These are phyloP conservation scores for Haliaeetus leucogaster DNA, from an alignment of 2,113 vertebrate species.

Conservation along the genomic window DNA sequence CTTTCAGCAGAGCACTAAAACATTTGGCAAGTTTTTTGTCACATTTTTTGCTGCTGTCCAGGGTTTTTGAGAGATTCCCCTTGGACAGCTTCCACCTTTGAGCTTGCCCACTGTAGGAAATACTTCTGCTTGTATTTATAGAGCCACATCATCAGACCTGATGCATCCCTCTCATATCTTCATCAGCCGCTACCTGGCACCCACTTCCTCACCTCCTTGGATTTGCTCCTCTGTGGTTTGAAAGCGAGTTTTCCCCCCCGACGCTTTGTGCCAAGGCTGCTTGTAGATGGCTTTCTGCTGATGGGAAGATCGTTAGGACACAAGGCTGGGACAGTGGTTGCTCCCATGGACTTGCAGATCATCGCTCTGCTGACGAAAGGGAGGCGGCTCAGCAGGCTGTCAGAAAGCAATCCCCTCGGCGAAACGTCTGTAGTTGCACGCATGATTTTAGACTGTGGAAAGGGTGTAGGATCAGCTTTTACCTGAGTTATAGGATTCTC, in stretches of 20 bases:
- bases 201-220: not conserved
- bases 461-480: not conserved
- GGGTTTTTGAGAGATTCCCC: conserved; percentile 42
- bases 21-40: conserved; percentile 18
- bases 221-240: not conserved
- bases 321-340: not conserved
- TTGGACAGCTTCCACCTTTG: conserved; percentile 32
- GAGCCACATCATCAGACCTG: not conserved
- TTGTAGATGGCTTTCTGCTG: not conserved
- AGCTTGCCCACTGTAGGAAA: conserved; percentile 9
- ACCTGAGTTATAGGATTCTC: not conserved
- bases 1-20: conserved; percentile 47
- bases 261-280: not conserved
- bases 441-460: not conserved
- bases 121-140: not conserved
- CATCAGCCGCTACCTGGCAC: not conserved
- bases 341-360: not conserved
- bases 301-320: not conserved
- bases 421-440: not conserved
- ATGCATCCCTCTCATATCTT: not conserved
- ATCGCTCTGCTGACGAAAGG: not conserved
- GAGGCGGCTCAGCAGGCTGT: not conserved
- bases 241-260: not conserved
- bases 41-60: conserved; percentile 34
- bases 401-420: not conserved